Evolutionary conservation across 2,888 invertebrate genomes (phyloP), one percentile per base, ranked within the genome.

Genomic region (Drosophila parthenogenetica): DNA sequence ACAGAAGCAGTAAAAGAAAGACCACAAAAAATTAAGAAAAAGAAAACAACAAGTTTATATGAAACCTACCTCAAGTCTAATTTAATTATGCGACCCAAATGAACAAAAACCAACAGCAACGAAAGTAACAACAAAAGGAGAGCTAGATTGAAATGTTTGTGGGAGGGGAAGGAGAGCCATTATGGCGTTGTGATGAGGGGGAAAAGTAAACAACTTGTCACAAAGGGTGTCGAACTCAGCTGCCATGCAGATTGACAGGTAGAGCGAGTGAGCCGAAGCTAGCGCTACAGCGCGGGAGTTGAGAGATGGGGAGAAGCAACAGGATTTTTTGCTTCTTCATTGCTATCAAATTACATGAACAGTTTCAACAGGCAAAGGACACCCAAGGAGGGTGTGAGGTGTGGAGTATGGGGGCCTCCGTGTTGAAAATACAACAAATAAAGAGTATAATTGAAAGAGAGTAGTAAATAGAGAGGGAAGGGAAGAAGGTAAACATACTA

Each of bases 11-110:
- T 10, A 19, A 37, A 51, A 17, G 39, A 37, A 48, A 39, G 13
- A 19, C 14, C 10, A 45, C 17, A 40, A 58, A 29, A 3, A 50
- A 59, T 39, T 11, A 45, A 16, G 48, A 35, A 16, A 37, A 62
- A 54, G 40, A 32, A 39, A 57, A 64, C 17, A 60, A 59, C 14
- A 66, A 59, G 54, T 69, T 77, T 43, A 69, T 67, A 59, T 64
- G 49, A 69, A 80, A 68, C 84, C 81, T 81, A 79, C 70, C 79
- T 69, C 71, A 82, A 73, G 69, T 66, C 63, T 64, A 68, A 73
- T 73, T 76, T 61, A 79, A 78, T 81, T 70, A 77, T 77, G 70
- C 64, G 48, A 53, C 45, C 53, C 54, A 77, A 77, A 71, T 61
- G 51, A 61, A 32, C 13, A 66, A 57, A 49, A 49, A 69, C 53